Conservation (phyloP, 2,797 vertebrate genomes). For the Erpetoichthys calabaricus region DNA sequence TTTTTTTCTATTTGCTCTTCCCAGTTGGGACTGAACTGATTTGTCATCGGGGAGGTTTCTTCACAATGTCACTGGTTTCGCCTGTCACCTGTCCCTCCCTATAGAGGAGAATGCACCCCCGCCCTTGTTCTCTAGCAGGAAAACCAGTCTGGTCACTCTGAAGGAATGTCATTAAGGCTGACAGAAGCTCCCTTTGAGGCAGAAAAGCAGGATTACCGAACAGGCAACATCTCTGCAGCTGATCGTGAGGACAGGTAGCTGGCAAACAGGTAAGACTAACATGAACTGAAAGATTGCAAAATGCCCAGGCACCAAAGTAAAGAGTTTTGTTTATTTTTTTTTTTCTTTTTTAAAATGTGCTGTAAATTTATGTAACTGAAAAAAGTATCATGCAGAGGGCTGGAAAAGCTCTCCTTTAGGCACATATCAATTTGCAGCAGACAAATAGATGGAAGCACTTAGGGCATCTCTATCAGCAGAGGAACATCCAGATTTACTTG, state of each 20-base stretch:
- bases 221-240: conserved; percentile 20
- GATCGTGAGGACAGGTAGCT: conserved; percentile 8
- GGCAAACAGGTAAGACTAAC: conserved; percentile 31
- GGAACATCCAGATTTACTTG: too few relatives aligned
- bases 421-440: too few relatives aligned
- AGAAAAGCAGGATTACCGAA: conserved; percentile 27
- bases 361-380: too few relatives aligned
- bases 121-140: conserved; percentile 7
- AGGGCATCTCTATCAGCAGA: too few relatives aligned
- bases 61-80: conserved; percentile 27
- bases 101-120: background rate
- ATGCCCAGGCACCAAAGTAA: too few relatives aligned
- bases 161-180: conserved; percentile 12
- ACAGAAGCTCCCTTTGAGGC: conserved; percentile 22
- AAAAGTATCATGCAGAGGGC: too few relatives aligned
- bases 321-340: too few relatives aligned
- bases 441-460: too few relatives aligned
- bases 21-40: conserved; percentile 30
- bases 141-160: conserved; percentile 45
- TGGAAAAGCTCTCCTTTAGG: too few relatives aligned
- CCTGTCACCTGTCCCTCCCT: conserved; percentile 17
- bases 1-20: too few relatives aligned
- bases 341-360: too few relatives aligned
- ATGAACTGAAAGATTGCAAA: too few relatives aligned
- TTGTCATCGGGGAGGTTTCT: conserved; percentile 31